phyloP scores from a whole-genome alignment of 2,888 invertebrate species.

The Hemaris fuciformis region DNA sequence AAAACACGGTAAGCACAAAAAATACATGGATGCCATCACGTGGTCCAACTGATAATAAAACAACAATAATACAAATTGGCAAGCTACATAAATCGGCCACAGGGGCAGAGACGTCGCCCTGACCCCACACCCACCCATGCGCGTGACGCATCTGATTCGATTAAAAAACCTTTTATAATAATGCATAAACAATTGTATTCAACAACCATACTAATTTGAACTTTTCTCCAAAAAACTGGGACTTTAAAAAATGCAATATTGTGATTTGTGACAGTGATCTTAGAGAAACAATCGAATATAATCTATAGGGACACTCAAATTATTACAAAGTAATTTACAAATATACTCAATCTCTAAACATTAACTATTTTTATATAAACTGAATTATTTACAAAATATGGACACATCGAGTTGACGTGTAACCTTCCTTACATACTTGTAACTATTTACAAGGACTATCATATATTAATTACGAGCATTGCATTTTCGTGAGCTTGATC shows the following conservation, averaged over 20 bases:
- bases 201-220: slow-evolving; percentile 68
- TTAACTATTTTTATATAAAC: slow-evolving; percentile 66
- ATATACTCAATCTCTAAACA: slow-evolving; percentile 75
- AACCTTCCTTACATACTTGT: slow-evolving; percentile 67
- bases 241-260: slow-evolving; percentile 67
- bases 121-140: slow-evolving; percentile 63
- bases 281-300: slow-evolving; percentile 68
- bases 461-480: slow-evolving; percentile 76
- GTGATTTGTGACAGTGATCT: slow-evolving; percentile 78
- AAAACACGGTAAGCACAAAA: not conserved
- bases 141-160: slow-evolving; percentile 54
- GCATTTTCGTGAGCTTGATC: slow-evolving; percentile 75
- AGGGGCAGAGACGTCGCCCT: slow-evolving; percentile 32
- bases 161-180: slow-evolving; percentile 56
- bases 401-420: slow-evolving; percentile 63
- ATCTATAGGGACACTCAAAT: slow-evolving; percentile 73
- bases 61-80: slow-evolving; percentile 20
- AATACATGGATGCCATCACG: not conserved
- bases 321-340: slow-evolving; percentile 76
- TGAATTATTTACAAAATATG: slow-evolving; percentile 77
- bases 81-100: slow-evolving; percentile 44
- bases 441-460: slow-evolving; percentile 80
- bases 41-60: not conserved
- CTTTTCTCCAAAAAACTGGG: slow-evolving; percentile 55
- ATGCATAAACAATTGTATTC: slow-evolving; percentile 57